Conservation (phyloP, 1,140 invertebrate genomes). For the Acromyrmex charruanus region DNA sequence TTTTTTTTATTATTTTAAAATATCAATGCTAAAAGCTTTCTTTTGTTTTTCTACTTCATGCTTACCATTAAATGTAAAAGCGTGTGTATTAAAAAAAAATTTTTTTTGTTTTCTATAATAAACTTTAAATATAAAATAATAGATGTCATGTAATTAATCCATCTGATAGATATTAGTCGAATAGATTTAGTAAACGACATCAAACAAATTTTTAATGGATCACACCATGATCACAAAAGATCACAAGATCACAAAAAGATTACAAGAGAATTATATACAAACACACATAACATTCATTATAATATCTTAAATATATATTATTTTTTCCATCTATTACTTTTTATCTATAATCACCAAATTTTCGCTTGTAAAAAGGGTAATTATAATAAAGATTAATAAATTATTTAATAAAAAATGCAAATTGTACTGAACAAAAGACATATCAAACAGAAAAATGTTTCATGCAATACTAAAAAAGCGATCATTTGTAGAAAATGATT, state of each 20-base stretch:
- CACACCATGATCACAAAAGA: background rate
- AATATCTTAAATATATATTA: background rate
- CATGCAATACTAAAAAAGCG: constrained; percentile 71
- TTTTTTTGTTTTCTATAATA: background rate
- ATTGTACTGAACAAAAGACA: constrained; percentile 29
- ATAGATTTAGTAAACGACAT: background rate
- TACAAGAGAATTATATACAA: background rate
- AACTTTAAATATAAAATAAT: constrained; percentile 26
- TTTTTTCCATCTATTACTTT: background rate
- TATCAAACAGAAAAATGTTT: constrained; percentile 48
- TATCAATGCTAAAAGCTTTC: constrained; percentile 33
- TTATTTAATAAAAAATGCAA: constrained; percentile 34
- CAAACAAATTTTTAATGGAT: constrained; percentile 5
- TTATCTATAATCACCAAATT: constrained; percentile 12
- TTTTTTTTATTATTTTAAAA: constrained; percentile 13
- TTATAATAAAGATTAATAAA: constrained; percentile 13
- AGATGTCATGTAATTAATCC: background rate
- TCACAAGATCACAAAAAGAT: background rate
- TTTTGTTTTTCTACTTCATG: constrained; percentile 37
- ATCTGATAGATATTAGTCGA: background rate
- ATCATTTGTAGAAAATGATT: constrained; percentile 49
- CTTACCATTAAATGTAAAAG: constrained; percentile 14
- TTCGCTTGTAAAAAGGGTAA: background rate
- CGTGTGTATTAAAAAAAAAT: constrained; percentile 8
- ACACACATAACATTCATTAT: background rate